Conservation (phyloP, 2,113 vertebrate species). For the Sinocyclocheilus anshuiensis region DNA sequence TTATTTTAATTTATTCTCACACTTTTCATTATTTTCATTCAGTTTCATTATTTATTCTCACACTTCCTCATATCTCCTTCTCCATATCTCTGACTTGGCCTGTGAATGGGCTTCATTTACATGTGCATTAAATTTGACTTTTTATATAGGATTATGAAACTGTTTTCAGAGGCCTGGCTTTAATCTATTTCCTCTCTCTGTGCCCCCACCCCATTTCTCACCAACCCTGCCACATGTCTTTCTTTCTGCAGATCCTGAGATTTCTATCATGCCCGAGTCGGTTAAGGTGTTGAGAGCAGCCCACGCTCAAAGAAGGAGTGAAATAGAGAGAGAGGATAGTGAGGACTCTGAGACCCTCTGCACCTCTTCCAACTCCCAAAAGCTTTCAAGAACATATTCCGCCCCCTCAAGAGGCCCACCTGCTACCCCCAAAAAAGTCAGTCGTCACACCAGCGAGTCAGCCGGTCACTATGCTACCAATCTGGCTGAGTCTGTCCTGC, state of each 20-base stretch:
- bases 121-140: not conserved
- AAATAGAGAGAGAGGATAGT: conserved; percentile 65
- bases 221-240: conserved; percentile 22
- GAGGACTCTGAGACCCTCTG: conserved; percentile 63
- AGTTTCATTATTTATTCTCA: no score
- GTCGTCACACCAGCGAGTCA: conserved; percentile 63
- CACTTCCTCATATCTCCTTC: no score
- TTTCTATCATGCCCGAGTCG: conserved; percentile 59
- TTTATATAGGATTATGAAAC: not conserved
- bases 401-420: conserved; percentile 50
- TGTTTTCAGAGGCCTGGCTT: conserved; percentile 1
- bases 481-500: conserved; percentile 91
- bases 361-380: conserved; percentile 48
- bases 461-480: conserved; percentile 90
- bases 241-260: conserved; percentile 68
- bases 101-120: not conserved
- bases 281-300: conserved; percentile 62
- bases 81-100: not conserved
- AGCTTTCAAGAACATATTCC: conserved; percentile 45
- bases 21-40: no score
- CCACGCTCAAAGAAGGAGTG: conserved; percentile 68
- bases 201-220: conserved; percentile 1
- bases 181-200: conserved; percentile 44
- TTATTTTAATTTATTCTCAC: not conserved
- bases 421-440: conserved; percentile 44